Evolutionary conservation across 2,113 vertebrate genomes (phyloP).

Genomic region (Haemorhous mexicanus): DNA sequence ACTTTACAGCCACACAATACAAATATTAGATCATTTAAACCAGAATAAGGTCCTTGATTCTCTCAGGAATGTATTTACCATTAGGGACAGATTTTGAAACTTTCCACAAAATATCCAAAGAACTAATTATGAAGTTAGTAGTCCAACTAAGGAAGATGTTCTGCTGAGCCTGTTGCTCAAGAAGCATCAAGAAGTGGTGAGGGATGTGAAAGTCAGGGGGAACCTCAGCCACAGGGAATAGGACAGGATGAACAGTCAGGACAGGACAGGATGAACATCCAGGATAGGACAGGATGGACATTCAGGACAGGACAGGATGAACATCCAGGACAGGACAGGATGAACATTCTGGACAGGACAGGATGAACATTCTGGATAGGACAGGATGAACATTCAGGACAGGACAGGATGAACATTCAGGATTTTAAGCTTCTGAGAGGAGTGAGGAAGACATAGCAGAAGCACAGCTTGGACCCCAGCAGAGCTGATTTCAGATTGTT

Average conservation of each 20-base stretch:
- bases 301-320: no score
- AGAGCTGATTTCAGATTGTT: neutral
- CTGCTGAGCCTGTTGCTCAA: neutral
- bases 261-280: no score
- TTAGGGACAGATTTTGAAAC: neutral
- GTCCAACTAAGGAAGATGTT: neutral
- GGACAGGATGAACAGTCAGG: no score
- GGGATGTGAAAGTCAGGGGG: neutral
- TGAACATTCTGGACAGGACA: no score
- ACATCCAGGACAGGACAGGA: no score
- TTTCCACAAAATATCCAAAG: neutral
- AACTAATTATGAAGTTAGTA: neutral
- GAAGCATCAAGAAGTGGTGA: neutral
- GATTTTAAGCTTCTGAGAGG: neutral
- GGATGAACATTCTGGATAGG: no score
- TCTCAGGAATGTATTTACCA: neutral
- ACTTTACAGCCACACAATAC: conserved; percentile 12
- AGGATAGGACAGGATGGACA: no score
- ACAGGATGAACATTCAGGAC: no score
- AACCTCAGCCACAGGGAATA: neutral
- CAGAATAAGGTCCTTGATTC: conserved; percentile 42
- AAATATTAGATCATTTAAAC: conserved; percentile 29
- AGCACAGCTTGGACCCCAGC: neutral
- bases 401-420: neutral
- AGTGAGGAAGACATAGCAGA: neutral